Percentiles rank a stretch among this genome's conserved stretches.
Conservation (phyloP, 1,140 invertebrate species). For the Anastatus disparis region DNA sequence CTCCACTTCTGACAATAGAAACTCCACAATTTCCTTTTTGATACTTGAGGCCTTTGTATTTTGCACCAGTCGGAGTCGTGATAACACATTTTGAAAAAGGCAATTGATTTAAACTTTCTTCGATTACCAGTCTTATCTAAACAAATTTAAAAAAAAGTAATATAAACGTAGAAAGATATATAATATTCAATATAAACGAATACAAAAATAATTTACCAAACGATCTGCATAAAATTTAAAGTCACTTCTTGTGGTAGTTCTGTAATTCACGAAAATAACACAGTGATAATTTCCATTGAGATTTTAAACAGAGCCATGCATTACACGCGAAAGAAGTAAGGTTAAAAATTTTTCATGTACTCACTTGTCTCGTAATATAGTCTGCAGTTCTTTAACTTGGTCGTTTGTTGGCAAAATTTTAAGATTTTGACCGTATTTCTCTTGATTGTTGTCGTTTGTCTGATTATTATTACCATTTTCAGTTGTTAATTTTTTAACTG, state of each 20-base stretch:
- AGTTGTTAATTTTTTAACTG: constrained; percentile 49
- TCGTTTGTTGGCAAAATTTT: constrained; percentile 85
- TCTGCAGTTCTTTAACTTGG: constrained; percentile 93
- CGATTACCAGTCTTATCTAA: constrained; percentile 83
- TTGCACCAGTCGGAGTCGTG: constrained; percentile 90
- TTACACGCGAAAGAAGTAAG: neutral
- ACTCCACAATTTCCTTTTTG: constrained; percentile 98
- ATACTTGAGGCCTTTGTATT: constrained; percentile 93
- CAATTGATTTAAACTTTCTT: constrained; percentile 97
- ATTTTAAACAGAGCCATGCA: neutral
- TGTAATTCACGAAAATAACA: constrained; percentile 65
- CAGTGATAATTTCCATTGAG: neutral
- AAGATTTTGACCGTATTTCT: constrained; percentile 82
- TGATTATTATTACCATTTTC: constrained; percentile 43
- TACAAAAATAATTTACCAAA: constrained; percentile 68
- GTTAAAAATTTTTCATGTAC: constrained; percentile 20
- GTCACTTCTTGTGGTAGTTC: constrained; percentile 92
- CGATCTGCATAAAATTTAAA: constrained; percentile 99
- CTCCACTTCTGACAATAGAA: constrained; percentile 94
- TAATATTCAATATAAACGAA: neutral
- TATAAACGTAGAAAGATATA: neutral
- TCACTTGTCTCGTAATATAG: constrained; percentile 93
- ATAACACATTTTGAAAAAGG: constrained; percentile 91
- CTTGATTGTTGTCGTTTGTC: constrained; percentile 53
- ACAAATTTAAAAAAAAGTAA: constrained; percentile 19